Evolutionary conservation across 2,797 vertebrate species (phyloP), one percentile per base, ranked within the genome.

Genomic region (Muscicapa comitata): DNA sequence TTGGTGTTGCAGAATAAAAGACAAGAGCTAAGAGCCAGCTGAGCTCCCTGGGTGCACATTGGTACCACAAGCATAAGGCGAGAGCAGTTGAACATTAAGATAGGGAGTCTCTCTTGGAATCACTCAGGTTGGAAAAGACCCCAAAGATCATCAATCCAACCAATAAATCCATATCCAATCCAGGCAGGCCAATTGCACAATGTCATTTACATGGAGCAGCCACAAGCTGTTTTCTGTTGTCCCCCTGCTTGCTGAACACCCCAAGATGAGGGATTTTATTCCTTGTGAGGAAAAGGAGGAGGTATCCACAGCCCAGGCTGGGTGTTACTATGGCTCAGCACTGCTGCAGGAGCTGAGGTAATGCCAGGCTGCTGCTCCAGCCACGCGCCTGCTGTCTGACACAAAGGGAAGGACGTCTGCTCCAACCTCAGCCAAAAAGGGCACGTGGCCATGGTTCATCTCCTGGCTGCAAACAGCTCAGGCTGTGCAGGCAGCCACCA

Each of bases 401-500:
- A 73, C 62, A 29, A 29, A 84, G 91, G 4, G 62, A 68, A 93
- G 94, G 92, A 75, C 47, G 1, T 81, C 75, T 62, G 50, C 86
- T 88, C 25, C 79, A 62, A 13, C 24, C 88, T 62, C 88, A 78
- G 94, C 83, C 92, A 90, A 76, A 61, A 65, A 62, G 31, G 26
- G 23, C 55, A 29, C 4, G 1, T 55, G 86, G 86, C 9, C 23
- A 4, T 0, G 0, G 73, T 86, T 66, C 33, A 45, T 78, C 37
- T 67, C 2, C 4, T 1, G 58, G 47, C 11, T 66, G 86, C 77
- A 23, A 62, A 13, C 9, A 80, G 72, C 40, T 67, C 70, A 3
- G 88, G 38, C 67, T 9, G 28, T 0, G 8, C 57, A 28, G 51
- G 29, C n/a, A 13, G 43, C 8, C 1, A 0, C 31, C 0, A 0